Percentiles rank a stretch among this genome's conserved stretches.
Conservation (phyloP, 2,797 vertebrate species). For the Petrocephalus schoutedeni region DNA sequence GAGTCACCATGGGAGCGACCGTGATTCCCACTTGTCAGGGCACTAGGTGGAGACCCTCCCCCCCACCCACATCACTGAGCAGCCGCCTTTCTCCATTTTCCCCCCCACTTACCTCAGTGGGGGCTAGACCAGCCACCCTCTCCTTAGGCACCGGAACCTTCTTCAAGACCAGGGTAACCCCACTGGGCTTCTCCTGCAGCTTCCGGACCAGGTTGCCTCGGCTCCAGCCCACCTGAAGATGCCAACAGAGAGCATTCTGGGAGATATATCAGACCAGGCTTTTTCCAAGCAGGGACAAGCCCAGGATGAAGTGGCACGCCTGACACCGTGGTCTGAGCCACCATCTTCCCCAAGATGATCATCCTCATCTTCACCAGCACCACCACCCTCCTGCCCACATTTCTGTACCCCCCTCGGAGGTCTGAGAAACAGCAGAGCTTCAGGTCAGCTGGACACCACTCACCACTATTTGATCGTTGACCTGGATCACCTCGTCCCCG, state of each 20-base stretch:
- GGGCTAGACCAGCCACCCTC: constrained; percentile 3
- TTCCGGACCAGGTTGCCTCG: constrained; percentile 69
- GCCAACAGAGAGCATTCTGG: not conserved
- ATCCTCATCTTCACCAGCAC: not conserved
- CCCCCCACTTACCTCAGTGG: constrained; percentile 37
- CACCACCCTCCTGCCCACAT: not conserved
- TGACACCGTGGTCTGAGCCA: not conserved
- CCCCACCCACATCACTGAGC: not conserved
- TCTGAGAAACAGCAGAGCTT: not conserved
- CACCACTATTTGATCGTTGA: constrained; percentile 91
- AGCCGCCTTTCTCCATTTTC: constrained; percentile 28
- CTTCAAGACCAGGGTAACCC: constrained; percentile 77
- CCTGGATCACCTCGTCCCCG: constrained; percentile 87
- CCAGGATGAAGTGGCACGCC: not conserved
- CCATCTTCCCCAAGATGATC: not conserved
- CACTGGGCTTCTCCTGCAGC: constrained; percentile 65
- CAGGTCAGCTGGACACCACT: constrained; percentile 46
- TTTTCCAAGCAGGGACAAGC: not conserved
- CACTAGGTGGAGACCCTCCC: not conserved
- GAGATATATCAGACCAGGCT: not conserved
- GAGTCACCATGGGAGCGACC: not conserved
- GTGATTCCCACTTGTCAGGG: not conserved
- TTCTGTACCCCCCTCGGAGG: not conserved
- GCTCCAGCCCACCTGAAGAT: constrained; percentile 84
- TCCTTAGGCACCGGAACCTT: constrained; percentile 62